Conservation (phyloP, 1,140 invertebrate species). For the Lanistes nyassanus region DNA sequence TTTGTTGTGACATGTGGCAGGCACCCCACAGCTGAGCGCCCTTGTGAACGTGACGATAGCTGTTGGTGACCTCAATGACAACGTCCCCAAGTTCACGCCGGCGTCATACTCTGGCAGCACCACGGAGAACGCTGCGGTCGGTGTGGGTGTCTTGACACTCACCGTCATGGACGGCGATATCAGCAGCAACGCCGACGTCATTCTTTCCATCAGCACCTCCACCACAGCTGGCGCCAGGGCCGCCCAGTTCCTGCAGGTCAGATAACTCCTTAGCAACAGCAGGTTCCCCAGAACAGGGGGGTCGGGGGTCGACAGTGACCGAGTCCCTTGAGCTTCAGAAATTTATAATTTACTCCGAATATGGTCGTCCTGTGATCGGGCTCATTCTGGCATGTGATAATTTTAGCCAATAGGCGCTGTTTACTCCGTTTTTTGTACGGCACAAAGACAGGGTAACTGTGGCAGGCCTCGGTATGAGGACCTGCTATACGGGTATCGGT, state of each 20-base stretch:
- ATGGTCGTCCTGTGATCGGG: too few species aligned
- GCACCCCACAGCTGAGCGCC: slow-evolving; percentile 32
- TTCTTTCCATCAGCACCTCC: slow-evolving; percentile 76
- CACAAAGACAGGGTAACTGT: too few species aligned
- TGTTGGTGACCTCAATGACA: slow-evolving; percentile 34
- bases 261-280: too few species aligned
- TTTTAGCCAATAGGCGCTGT: too few species aligned
- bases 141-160: slow-evolving; percentile 70
- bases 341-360: too few species aligned
- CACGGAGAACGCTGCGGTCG: slow-evolving; percentile 59
- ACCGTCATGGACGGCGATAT: slow-evolving; percentile 83
- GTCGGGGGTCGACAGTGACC: too few species aligned
- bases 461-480: too few species aligned
- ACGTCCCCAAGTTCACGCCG: slow-evolving; percentile 27
- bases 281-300: too few species aligned
- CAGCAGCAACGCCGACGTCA: slow-evolving; percentile 79
- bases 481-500: too few species aligned
- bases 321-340: too few species aligned
- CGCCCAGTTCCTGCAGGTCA: slow-evolving; percentile 20
- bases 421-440: too few species aligned
- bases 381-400: too few species aligned
- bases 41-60: slow-evolving; percentile 48
- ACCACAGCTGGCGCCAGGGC: slow-evolving; percentile 67
- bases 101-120: slow-evolving; percentile 69
- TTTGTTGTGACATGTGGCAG: slow-evolving; percentile 49